A percentile compares a stretch with the other conserved stretches of the same genome.
These are phyloP conservation scores for Eupristina koningsbergeri DNA, from an alignment of 1,140 invertebrate genomes.

Conservation along the genomic window DNA sequence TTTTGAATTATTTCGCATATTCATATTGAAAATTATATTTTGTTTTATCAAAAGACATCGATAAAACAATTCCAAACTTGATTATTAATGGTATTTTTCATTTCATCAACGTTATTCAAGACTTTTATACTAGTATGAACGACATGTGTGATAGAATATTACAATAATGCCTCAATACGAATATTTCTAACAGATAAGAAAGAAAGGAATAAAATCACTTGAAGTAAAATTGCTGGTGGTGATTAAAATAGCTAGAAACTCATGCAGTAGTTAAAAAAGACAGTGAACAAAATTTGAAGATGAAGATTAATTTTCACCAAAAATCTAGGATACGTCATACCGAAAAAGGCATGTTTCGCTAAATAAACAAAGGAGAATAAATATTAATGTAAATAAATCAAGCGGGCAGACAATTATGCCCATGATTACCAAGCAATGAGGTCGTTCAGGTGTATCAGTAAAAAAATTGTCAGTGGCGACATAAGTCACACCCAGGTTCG, in stretches of 20 bases:
- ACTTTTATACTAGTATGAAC: too few relatives aligned
- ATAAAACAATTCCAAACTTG: too few relatives aligned
- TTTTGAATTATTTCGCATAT: too few relatives aligned
- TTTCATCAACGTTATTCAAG: too few relatives aligned
- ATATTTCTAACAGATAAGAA: not conserved
- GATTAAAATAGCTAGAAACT: not conserved
- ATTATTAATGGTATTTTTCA: too few relatives aligned
- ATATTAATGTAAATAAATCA: not conserved
- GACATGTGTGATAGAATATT: too few relatives aligned
- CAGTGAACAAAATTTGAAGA: too few relatives aligned
- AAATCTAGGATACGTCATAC: not conserved
- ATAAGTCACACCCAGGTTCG: not conserved
- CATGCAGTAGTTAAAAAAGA: not conserved
- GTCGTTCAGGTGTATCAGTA: constrained; percentile 55
- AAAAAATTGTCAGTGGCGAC: constrained; percentile 44
- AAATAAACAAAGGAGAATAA: not conserved
- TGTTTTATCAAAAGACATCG: too few relatives aligned
- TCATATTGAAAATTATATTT: too few relatives aligned
- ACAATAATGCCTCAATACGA: too few relatives aligned
- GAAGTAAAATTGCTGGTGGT: not conserved
- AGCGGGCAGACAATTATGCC: not conserved
- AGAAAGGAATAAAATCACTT: not conserved
- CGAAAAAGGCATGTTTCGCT: not conserved
- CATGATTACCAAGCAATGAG: constrained; percentile 28
- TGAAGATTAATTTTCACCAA: not conserved